These are phyloP conservation scores for Eutrigla gurnardus DNA, from an alignment of 2,797 vertebrate species.

Conservation along the genomic window DNA sequence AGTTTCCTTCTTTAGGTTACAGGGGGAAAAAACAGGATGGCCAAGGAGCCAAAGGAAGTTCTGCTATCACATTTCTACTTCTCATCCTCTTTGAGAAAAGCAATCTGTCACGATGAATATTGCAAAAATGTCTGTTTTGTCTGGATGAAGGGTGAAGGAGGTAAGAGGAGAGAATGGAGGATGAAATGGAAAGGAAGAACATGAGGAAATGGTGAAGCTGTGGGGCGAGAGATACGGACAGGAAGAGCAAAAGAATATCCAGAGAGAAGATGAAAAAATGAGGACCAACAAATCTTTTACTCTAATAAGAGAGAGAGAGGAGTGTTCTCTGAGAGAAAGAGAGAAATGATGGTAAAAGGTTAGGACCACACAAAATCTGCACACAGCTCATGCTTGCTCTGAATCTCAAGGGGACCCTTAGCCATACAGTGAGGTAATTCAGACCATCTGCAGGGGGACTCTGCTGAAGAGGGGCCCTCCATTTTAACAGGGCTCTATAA, in stretches of 20 bases:
- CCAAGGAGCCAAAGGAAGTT: constrained; percentile 43
- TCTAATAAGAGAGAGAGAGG: constrained; percentile 23
- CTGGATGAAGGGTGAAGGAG: constrained; percentile 12
- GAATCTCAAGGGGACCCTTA: constrained; percentile 70
- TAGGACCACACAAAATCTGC: constrained; percentile 77
- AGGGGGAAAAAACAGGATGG: constrained; percentile 26
- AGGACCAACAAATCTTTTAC: constrained; percentile 21
- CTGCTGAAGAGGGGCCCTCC: constrained; percentile 43
- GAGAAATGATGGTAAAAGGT: constrained; percentile 50
- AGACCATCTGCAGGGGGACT: constrained; percentile 76
- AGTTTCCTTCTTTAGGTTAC: constrained; percentile 33
- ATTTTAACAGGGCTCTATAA: constrained; percentile 52
- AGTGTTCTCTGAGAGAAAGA: constrained; percentile 35
- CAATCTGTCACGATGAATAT: constrained; percentile 53
- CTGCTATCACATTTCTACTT: constrained; percentile 48
- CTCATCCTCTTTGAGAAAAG: constrained; percentile 38
- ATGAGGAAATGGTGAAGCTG: background rate
- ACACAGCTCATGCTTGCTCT: constrained; percentile 62
- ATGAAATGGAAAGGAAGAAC: constrained; percentile 14
- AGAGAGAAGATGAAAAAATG: background rate
- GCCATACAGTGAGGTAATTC: constrained; percentile 78
- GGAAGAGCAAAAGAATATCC: background rate
- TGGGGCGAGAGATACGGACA: background rate
- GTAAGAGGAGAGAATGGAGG: background rate
- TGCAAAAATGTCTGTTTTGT: constrained; percentile 32